Base-by-base conservation (phyloP, 1,140 invertebrate genomes). In the Trichoplusia ni region DNA sequence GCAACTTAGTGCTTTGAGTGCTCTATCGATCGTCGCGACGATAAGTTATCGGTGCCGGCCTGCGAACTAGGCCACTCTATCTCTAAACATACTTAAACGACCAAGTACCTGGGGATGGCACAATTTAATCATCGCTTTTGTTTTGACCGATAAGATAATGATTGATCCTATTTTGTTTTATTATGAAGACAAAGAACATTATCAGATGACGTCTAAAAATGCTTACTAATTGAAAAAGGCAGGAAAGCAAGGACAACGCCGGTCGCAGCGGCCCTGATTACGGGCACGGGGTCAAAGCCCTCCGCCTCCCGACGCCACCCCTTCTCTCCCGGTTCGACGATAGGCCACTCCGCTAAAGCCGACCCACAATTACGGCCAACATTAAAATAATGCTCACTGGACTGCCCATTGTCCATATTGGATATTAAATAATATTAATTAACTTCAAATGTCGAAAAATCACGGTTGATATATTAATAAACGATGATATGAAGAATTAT, bases 61-160 rank as follows among this genome's bases (percentile, higher is more conserved):
- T 64, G 63, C 66, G 61, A 87, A 84, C 77, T 86, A 76, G 83
- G 85, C 70, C 85, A 79, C 61, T 75, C 65, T 73, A 79, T 79
- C 70, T 63, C 73, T 67, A 69, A 77, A 79, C 68, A 75, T 16
- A 69, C 56, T 33, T 53, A 25, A 31, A 11, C 18, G 42, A 29
- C 35, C 8, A 38, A 58, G 42, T 64, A 61, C 49, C 21, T 46
- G 33, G 21, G 4, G 40, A 33, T 44, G 61, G 37, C 67, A 53
- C 42, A 56, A 33, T 59, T 62, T 13, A 23, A 58, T 51, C 62
- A 54, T 62, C 59, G 42, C 49, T 67, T 67, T 61, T 67, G 29
- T 42, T 66, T 16, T 58, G 23, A 40, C 14, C 18, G 46, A 38
- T 51, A 38, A 46, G 56, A 66, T 59, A 54, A 21, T 31, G n/a